Evolutionary conservation across 2,888 invertebrate genomes (phyloP).

Genomic region (Lumbricus terrestris): DNA sequence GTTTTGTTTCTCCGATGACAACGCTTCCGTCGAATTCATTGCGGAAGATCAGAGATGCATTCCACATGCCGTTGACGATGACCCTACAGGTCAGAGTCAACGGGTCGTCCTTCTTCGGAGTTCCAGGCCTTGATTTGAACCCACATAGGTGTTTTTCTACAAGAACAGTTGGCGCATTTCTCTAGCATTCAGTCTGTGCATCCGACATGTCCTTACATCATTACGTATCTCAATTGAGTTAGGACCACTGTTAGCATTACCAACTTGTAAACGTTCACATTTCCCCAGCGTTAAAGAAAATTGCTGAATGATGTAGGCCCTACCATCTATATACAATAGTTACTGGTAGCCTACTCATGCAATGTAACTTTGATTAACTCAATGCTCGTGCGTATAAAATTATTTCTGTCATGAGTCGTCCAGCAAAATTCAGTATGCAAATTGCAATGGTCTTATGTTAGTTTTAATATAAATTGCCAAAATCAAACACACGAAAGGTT

Average conservation of each 20-base stretch:
- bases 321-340: no score
- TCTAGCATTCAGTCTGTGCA: not conserved
- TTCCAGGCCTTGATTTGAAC: not conserved
- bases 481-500: no score
- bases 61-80: not conserved
- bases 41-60: not conserved
- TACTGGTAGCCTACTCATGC: not conserved
- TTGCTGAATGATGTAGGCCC: no score
- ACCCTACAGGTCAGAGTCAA: not conserved
- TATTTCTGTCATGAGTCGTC: no score
- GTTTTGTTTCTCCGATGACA: not conserved
- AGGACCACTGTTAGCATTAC: no score
- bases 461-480: no score
- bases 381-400: no score
- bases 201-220: not conserved
- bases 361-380: no score
- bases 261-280: no score
- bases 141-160: not conserved
- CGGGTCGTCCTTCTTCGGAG: not conserved
- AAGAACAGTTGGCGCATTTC: not conserved
- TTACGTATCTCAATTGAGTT: no score
- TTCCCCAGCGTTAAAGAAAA: not conserved
- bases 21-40: not conserved
- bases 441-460: no score
- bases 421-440: no score